These are phyloP conservation scores for Hyperoplus immaculatus DNA, from an alignment of 2,797 vertebrate species.

Conservation along the genomic window DNA sequence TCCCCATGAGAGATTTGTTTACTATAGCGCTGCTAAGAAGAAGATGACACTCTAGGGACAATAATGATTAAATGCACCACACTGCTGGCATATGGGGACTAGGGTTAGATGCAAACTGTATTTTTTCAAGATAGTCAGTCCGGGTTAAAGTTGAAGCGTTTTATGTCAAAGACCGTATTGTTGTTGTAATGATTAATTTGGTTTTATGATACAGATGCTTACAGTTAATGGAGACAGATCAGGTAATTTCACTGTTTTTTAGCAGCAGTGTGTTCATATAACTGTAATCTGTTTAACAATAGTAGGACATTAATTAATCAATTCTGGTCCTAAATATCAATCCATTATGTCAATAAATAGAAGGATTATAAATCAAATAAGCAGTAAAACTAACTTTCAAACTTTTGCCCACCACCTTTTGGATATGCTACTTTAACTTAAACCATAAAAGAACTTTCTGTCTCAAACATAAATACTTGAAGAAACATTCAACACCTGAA, in stretches of 20 bases:
- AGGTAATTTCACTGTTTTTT: background rate
- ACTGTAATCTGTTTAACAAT: background rate
- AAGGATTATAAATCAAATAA: background rate
- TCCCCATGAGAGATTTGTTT: too few species aligned
- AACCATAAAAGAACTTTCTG: background rate
- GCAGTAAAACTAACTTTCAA: background rate
- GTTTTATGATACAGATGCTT: background rate
- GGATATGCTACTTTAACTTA: background rate
- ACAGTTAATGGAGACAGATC: too few species aligned
- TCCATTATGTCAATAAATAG: background rate
- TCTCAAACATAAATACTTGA: background rate
- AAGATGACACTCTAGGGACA: too few species aligned
- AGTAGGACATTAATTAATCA: background rate
- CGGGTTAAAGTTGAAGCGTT: background rate
- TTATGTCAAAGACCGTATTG: background rate
- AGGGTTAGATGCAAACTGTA: background rate
- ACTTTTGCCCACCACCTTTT: background rate
- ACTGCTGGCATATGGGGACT: background rate
- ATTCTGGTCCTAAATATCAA: slow-evolving; percentile 1
- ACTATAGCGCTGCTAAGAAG: too few species aligned
- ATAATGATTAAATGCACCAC: background rate
- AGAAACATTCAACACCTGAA: background rate
- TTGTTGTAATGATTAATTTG: background rate
- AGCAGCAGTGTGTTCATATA: background rate
- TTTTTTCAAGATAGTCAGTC: background rate